Evolutionary conservation across 1,140 invertebrate genomes (phyloP), one percentile per base, ranked within the genome.

Genomic region (Bemisia tabaci): DNA sequence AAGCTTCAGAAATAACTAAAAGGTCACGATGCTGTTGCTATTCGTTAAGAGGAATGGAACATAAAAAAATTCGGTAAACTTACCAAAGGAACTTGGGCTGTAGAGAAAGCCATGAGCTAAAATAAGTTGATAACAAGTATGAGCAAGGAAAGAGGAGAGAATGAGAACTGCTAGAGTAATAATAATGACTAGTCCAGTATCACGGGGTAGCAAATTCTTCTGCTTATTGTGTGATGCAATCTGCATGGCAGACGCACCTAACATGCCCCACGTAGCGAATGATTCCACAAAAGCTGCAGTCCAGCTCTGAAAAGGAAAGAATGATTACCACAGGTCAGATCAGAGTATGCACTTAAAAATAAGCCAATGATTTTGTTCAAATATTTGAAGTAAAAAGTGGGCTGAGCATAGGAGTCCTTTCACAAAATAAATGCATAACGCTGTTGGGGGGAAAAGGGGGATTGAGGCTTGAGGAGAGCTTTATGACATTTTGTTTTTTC

Each of bases 221-320:
- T 88, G 82, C 74, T 88, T 85, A 71, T 90, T 90, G 70, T 89
- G 85, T 59, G 83, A 82, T 26, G 82, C 80, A 68, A 80, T 81
- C 80, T 80, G 91, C 85, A 89, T 92, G 63, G 89, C 82, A 62
- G 90, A 90, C 1, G 90, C 86, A 0, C 91, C 90, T n/a, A 94
- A 78, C 0, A 94, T 74, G 12, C 90, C 90, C 93, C 92, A 95
- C 0, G 91, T 94, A 24, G 94, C 81, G 74, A 95, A 94, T 1
- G 87, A 86, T 79, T 95, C 92, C 74, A 91, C 85, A 0, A 89
- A 87, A 0, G 93, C 93, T 1, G 91, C 88, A 12, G 90, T 80
- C 93, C 93, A 95, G 68, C 88, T 88, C 84, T 91, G 73, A 58
- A 79, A 77, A 65, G 69, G 72, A n/a, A 69, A 65, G 66, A 65